Conservation (phyloP, 2,113 vertebrate genomes). For the Corythornis vintsioides region DNA sequence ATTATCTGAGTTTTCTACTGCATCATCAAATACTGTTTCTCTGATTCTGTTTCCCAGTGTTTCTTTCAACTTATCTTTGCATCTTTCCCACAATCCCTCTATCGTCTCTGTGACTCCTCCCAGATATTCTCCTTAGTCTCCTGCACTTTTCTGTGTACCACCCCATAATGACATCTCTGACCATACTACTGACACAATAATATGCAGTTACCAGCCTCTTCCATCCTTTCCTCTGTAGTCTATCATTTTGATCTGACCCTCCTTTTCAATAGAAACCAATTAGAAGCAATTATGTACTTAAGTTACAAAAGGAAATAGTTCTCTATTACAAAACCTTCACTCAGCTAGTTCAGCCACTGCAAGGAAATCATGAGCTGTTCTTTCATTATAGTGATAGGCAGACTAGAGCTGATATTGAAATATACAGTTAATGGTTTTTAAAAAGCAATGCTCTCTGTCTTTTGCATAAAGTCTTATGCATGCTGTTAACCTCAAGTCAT, state of each 20-base stretch:
- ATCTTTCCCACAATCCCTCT: background rate
- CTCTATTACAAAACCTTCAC: background rate
- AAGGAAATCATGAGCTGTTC: background rate
- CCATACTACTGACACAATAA: background rate
- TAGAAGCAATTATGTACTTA: conserved; percentile 15
- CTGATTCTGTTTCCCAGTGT: background rate
- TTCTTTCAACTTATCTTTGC: background rate
- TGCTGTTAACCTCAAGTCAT: background rate
- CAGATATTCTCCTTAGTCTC: background rate
- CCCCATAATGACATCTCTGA: background rate
- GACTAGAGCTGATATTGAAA: background rate
- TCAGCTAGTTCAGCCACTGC: background rate
- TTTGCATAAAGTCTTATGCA: background rate
- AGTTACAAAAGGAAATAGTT: conserved; percentile 8
- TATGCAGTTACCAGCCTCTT: background rate
- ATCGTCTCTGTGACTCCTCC: rapidly evolving
- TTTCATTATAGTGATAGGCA: background rate
- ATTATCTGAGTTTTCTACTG: background rate
- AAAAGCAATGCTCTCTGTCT: background rate
- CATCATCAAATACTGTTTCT: background rate
- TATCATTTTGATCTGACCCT: background rate
- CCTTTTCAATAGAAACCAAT: background rate
- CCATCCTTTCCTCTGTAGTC: background rate
- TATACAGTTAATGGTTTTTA: background rate
- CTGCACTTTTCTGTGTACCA: background rate